Conservation (phyloP, 1,140 invertebrate genomes). For the Cheumatopsyche charites region DNA sequence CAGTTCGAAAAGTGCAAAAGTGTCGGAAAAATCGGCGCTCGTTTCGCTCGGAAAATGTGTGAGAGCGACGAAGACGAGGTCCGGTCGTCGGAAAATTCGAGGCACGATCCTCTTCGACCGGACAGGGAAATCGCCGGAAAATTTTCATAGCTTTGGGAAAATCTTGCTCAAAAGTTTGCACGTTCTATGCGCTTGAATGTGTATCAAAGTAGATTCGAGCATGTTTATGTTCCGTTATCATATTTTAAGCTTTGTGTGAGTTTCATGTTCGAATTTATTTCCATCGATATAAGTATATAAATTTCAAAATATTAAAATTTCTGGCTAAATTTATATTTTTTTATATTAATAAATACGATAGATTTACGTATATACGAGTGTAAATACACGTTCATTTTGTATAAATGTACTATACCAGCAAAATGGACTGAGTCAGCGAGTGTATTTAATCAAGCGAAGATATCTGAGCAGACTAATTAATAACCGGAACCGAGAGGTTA, state of each 20-base stretch:
- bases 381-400: too few relatives aligned
- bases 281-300: too few relatives aligned
- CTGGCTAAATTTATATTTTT: too few relatives aligned
- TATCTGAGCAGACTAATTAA: conserved; percentile 18
- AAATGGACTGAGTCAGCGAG: background rate
- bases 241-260: too few relatives aligned
- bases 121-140: conserved; percentile 4
- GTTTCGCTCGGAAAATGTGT: background rate
- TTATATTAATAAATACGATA: too few relatives aligned
- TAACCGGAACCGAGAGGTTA: conserved; percentile 1
- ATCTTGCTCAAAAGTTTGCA: background rate
- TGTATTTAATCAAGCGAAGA: conserved; percentile 5
- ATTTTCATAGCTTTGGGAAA: background rate
- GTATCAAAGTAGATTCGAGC: background rate
- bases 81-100: conserved; percentile 4
- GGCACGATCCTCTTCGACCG: conserved; percentile 18
- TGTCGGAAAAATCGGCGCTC: too few relatives aligned
- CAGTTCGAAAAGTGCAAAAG: background rate
- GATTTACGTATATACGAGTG: too few relatives aligned
- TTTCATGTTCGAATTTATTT: too few relatives aligned
- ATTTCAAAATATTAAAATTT: too few relatives aligned
- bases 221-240: too few relatives aligned
- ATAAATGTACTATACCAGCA: background rate
- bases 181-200: background rate
- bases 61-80: background rate